These are phyloP conservation scores for Seladonia tumulorum DNA, from an alignment of 2,888 invertebrate species.

Conservation along the genomic window DNA sequence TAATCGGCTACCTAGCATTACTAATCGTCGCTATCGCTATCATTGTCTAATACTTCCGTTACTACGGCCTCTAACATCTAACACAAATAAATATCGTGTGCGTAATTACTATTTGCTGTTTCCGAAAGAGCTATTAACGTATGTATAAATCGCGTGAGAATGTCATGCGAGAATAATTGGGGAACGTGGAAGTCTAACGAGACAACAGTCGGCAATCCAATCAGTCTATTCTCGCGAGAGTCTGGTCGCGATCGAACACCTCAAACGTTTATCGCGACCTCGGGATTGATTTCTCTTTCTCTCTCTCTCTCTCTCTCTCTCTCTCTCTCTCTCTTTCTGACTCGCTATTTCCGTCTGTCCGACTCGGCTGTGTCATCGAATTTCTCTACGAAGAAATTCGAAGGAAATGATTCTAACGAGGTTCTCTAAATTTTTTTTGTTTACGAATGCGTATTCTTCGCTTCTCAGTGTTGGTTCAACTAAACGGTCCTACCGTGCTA, in stretches of 20 bases:
- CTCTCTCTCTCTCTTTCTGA: background rate
- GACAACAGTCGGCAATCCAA: slow-evolving; percentile 70
- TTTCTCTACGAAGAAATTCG: slow-evolving; percentile 57
- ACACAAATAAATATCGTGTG: slow-evolving; percentile 77
- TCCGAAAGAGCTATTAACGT: slow-evolving; percentile 62
- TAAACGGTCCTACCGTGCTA: slow-evolving; percentile 66
- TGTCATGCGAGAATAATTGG: slow-evolving; percentile 60
- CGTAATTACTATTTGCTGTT: slow-evolving; percentile 66
- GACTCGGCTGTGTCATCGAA: slow-evolving; percentile 30
- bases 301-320: background rate
- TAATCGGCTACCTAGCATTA: slow-evolving; percentile 61
- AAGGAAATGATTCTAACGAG: slow-evolving; percentile 59
- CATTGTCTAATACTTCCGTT: slow-evolving; percentile 72
- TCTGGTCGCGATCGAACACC: slow-evolving; percentile 74
- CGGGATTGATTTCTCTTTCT: background rate
- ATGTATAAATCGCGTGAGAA: slow-evolving; percentile 69
- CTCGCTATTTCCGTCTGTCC: too few relatives aligned
- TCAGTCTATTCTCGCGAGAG: slow-evolving; percentile 79
- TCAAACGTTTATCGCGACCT: background rate
- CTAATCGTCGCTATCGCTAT: slow-evolving; percentile 69
- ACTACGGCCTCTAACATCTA: slow-evolving; percentile 71
- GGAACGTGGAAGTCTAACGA: slow-evolving; percentile 68
- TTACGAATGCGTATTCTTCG: slow-evolving; percentile 57
- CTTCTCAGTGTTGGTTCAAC: slow-evolving; percentile 53
- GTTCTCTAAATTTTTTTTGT: slow-evolving; percentile 55